A percentile compares a stretch with the other conserved stretches of the same genome.
Evolutionary conservation across 2,797 vertebrate species (phyloP).

Genomic region (Ctenopoma kingsleyae): DNA sequence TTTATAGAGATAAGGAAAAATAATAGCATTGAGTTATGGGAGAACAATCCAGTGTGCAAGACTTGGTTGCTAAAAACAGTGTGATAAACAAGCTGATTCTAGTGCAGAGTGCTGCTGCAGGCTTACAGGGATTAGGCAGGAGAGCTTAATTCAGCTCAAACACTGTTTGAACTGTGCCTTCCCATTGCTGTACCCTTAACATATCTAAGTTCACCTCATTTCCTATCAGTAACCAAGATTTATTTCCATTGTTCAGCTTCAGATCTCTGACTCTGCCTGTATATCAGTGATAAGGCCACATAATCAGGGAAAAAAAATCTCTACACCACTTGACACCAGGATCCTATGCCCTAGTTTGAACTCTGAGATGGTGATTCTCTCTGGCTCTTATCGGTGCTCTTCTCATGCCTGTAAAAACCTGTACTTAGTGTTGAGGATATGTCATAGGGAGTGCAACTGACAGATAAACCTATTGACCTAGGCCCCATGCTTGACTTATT

Average conservation of each 20-base stretch:
- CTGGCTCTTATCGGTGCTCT: constrained; percentile 35
- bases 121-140: constrained; percentile 82
- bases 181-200: constrained; percentile 61
- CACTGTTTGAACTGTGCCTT: constrained; percentile 79
- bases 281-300: constrained; percentile 54
- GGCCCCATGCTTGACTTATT: constrained; percentile 38
- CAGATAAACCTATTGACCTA: constrained; percentile 58
- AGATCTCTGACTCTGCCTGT: constrained; percentile 43
- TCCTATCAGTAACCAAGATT: constrained; percentile 36
- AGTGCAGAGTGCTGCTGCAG: constrained; percentile 74
- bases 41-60: constrained; percentile 65
- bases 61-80: constrained; percentile 67
- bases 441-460: constrained; percentile 12
- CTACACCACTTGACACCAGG: constrained; percentile 42
- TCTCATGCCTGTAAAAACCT: constrained; percentile 30
- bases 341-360: constrained; percentile 62
- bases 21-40: constrained; percentile 46
- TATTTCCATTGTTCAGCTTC: constrained; percentile 34
- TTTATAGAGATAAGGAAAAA: constrained; percentile 43
- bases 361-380: constrained; percentile 46
- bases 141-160: constrained; percentile 82
- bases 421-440: constrained; percentile 5
- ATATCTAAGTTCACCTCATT: constrained; percentile 54
- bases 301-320: constrained; percentile 29
- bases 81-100: constrained; percentile 81